Evolutionary conservation across 1,140 invertebrate species (phyloP).

Genomic region (Drosophila truncata): DNA sequence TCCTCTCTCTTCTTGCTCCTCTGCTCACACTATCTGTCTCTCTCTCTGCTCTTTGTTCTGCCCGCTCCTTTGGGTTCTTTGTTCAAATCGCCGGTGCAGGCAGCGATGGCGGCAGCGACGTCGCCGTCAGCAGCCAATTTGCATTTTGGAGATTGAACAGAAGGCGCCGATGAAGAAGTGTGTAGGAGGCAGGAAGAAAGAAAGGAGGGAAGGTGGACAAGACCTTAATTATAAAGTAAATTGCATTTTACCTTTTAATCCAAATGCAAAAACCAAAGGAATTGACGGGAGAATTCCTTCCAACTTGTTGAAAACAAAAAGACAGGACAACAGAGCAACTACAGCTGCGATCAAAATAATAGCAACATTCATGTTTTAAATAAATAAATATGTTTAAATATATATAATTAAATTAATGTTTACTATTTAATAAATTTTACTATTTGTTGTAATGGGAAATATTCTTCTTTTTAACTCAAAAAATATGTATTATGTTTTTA

Average conservation of each 20-base stretch:
- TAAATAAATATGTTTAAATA: not conserved
- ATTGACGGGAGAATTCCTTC: not conserved
- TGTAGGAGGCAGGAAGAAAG: slow-evolving; percentile 4
- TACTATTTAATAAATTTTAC: too few relatives aligned
- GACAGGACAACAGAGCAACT: slow-evolving; percentile 2
- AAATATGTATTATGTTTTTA: too few relatives aligned
- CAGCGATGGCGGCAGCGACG: slow-evolving; percentile 36
- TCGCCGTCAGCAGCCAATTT: slow-evolving; percentile 45
- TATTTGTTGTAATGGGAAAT: too few relatives aligned
- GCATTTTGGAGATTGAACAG: slow-evolving; percentile 33
- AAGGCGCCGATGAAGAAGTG: slow-evolving; percentile 27
- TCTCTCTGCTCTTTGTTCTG: slow-evolving; percentile 32
- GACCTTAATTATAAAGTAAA: slow-evolving; percentile 22
- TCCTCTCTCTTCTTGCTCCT: slow-evolving; percentile 27
- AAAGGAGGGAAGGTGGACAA: not conserved
- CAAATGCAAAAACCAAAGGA: not conserved
- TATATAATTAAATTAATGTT: too few relatives aligned
- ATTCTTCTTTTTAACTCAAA: too few relatives aligned
- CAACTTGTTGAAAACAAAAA: slow-evolving; percentile 4
- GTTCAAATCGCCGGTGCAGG: slow-evolving; percentile 53
- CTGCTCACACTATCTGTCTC: not conserved
- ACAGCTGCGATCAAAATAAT: not conserved
- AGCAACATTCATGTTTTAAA: too few relatives aligned
- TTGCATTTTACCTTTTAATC: slow-evolving; percentile 11
- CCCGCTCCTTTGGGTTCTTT: slow-evolving; percentile 63